Evolutionary conservation across 2,113 vertebrate species (phyloP), one percentile per base, ranked within the genome.

Genomic region (Sander vitreus): DNA sequence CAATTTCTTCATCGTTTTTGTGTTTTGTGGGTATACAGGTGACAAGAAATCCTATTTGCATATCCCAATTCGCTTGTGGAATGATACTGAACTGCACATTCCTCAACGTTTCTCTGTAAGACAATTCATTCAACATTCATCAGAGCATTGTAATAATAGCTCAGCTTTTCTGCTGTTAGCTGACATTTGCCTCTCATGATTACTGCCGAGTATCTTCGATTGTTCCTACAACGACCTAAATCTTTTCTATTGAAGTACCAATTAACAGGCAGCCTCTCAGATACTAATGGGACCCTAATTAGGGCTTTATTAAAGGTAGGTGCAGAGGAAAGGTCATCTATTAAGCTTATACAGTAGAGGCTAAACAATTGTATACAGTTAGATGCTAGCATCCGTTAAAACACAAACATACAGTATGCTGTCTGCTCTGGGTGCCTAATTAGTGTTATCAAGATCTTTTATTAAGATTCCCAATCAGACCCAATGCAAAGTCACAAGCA

Each of bases 181-280:
- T 76, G 74, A 86, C 76, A 86, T 91, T 91, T 85, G 58, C 81
- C 77, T 90, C 77, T 64, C 39, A 73, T 86, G 67, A 87, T 80
- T 51, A 47, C 53, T 30, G 58, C 60, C 65, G 64, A 67, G 72
- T 43, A 51, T 73, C 78, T 89, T 76, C 47, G 55, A 91, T 86
- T 85, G 68, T 80, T 88, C 76, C 67, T 78, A 54, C 78, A 64
- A 85, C 83, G 67, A 75, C 74, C 50, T 60, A 73, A 70, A 80
- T 86, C 69, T 82, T 77, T 81, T 67, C 80, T 60, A 14, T 82
- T 88, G 83, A 79, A 84, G 81, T 60, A 36, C 21, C 70, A 74
- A 84, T 82, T 85, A 89, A 84, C 64, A 18, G 59, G 6, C 43
- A 60, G 62, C 66, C 78, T 84, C 76, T 84, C 68, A 33, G 50